These are phyloP conservation scores for Malurus cyaneus DNA, from an alignment of 2,113 vertebrate species.

Conservation along the genomic window DNA sequence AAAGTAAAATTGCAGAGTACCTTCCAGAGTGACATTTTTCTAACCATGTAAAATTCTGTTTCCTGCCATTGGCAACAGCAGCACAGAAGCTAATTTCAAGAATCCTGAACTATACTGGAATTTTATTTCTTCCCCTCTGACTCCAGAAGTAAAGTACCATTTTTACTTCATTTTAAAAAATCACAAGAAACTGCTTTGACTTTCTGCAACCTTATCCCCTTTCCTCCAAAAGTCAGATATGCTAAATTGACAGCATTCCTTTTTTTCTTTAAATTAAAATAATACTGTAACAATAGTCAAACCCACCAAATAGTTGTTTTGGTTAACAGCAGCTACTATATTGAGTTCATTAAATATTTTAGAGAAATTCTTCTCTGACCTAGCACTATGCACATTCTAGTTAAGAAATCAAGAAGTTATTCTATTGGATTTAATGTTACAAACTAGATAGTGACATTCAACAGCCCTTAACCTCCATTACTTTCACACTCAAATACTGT, in stretches of 20 bases:
- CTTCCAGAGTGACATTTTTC: not conserved
- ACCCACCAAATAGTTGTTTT: not conserved
- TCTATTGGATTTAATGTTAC: not conserved
- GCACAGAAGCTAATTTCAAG: not conserved
- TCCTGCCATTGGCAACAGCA: not conserved
- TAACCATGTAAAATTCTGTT: not conserved
- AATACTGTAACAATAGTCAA: not conserved
- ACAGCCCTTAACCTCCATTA: not conserved
- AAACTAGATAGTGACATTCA: not conserved
- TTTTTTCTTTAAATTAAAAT: not conserved
- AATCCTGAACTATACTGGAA: not conserved
- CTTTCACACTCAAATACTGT: not conserved
- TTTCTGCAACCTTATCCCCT: not conserved
- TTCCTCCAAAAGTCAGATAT: not conserved
- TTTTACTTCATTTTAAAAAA: not conserved
- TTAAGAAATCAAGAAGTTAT: not conserved
- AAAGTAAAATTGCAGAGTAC: not conserved
- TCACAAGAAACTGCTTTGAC: not conserved
- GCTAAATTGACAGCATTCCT: not conserved
- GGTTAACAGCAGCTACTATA: not conserved
- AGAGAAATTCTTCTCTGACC: not conserved
- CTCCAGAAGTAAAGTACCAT: not conserved
- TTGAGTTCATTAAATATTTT: not conserved
- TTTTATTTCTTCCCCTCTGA: not conserved
- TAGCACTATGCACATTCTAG: not conserved